Evolutionary conservation across 2,113 vertebrate genomes (phyloP).

Genomic region (Takifugu flavidus): DNA sequence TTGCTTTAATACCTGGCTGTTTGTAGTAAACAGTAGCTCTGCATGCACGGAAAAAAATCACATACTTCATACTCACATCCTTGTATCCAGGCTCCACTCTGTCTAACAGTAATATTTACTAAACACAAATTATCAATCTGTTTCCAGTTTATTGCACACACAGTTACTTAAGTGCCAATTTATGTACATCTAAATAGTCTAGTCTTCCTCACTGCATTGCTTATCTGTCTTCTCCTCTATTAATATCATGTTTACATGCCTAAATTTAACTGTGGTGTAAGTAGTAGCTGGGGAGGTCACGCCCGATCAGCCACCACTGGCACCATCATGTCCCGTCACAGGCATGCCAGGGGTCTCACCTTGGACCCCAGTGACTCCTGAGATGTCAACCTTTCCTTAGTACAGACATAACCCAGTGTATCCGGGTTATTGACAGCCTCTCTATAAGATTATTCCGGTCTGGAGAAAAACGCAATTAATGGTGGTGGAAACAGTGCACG

Average conservation of each 20-base stretch:
- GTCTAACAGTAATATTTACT: conserved; percentile 55
- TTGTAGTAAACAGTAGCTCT: conserved; percentile 50
- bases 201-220: background rate
- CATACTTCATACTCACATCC: background rate
- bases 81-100: conserved; percentile 37
- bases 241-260: conserved; percentile 15
- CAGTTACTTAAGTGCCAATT: conserved; percentile 4
- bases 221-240: background rate
- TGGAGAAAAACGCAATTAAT: background rate
- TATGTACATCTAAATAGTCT: conserved; percentile 7
- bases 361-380: conserved; percentile 34
- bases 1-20: conserved; percentile 39
- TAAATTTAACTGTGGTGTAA: conserved; percentile 32
- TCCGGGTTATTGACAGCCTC: conserved; percentile 15
- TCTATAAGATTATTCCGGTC: conserved; percentile 18
- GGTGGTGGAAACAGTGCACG: background rate
- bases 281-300: conserved; percentile 12
- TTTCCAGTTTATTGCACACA: conserved; percentile 16
- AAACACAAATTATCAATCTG: conserved; percentile 58
- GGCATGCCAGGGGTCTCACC: conserved; percentile 34
- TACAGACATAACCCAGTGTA: conserved; percentile 1
- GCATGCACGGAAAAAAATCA: background rate
- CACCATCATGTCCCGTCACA: conserved; percentile 20
- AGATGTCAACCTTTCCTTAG: conserved; percentile 38
- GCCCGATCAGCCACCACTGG: conserved; percentile 18